A percentile compares a stretch with the other conserved stretches of the same genome.
Conservation (phyloP, 1,140 invertebrate species). For the Propsilocerus akamusi region DNA sequence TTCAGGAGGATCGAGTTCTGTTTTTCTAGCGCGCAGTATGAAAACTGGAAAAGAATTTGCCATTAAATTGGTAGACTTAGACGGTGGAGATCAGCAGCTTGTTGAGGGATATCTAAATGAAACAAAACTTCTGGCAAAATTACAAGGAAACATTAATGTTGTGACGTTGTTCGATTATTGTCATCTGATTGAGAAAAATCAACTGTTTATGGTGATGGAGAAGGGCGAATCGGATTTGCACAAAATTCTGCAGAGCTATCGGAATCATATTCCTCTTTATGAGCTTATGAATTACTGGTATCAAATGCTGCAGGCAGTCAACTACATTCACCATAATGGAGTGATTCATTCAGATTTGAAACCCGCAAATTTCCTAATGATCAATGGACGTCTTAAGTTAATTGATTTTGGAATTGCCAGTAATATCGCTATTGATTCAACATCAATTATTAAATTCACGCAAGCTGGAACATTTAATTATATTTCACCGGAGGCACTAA, state of each 20-base stretch:
- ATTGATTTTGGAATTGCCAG: slow-evolving; percentile 99
- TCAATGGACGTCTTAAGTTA: slow-evolving; percentile 71
- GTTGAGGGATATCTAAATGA: slow-evolving; percentile 78
- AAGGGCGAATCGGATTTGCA: slow-evolving; percentile 80
- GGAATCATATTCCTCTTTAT: slow-evolving; percentile 37
- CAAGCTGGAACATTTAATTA: slow-evolving; percentile 84
- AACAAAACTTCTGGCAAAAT: slow-evolving; percentile 60
- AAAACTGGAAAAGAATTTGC: slow-evolving; percentile 17
- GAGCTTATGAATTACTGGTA: slow-evolving; percentile 81
- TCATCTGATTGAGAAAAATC: slow-evolving; percentile 36
- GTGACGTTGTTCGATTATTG: slow-evolving; percentile 75
- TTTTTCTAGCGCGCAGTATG: slow-evolving; percentile 15
- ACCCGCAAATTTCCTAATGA: slow-evolving; percentile 89
- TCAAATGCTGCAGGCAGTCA: slow-evolving; percentile 82
- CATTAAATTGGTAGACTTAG: slow-evolving; percentile 38
- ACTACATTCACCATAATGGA: slow-evolving; percentile 75
- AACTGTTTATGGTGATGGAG: slow-evolving; percentile 78
- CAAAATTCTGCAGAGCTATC: slow-evolving; percentile 43
- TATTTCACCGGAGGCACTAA: slow-evolving; percentile 87
- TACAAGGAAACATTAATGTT: slow-evolving; percentile 67
- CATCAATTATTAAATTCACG: slow-evolving; percentile 68
- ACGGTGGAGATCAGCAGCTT: slow-evolving; percentile 46
- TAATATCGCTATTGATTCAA: slow-evolving; percentile 70
- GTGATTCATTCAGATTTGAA: slow-evolving; percentile 95
- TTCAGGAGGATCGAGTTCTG: slow-evolving; percentile 20